phyloP scores from a whole-genome alignment of 2,797 vertebrate genomes.

The Rhinophrynus dorsalis region DNA sequence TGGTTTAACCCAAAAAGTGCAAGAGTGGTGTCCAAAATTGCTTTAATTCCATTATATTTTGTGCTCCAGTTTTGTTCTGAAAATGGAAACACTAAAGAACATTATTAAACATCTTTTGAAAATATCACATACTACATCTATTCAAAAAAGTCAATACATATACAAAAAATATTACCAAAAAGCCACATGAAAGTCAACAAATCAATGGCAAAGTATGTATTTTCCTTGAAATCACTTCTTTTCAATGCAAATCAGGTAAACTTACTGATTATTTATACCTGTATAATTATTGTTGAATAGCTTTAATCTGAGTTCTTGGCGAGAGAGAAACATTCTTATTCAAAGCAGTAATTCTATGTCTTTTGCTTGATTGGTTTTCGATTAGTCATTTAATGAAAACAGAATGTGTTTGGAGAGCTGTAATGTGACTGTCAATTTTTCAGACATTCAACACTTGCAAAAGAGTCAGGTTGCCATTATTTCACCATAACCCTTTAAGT shows the following conservation, averaged over 20 bases:
- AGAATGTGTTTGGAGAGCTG: constrained; percentile 70
- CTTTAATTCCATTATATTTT: no score
- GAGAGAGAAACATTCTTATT: constrained; percentile 59
- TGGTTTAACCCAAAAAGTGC: no score
- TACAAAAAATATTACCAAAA: neutral
- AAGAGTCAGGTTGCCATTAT: constrained; percentile 55
- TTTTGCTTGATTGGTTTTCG: constrained; percentile 76
- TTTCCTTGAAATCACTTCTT: constrained; percentile 13
- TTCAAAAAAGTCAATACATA: no score
- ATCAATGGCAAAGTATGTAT: neutral
- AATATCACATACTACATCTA: no score
- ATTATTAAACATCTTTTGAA: no score
- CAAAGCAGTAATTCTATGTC: constrained; percentile 55
- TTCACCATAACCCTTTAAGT: constrained; percentile 49
- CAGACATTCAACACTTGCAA: constrained; percentile 59
- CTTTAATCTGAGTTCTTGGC: constrained; percentile 50
- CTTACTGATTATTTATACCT: constrained; percentile 41
- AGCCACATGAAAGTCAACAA: neutral
- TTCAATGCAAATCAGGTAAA: constrained; percentile 32
- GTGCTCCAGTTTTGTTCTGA: no score
- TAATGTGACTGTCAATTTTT: constrained; percentile 64
- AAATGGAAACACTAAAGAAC: no score
- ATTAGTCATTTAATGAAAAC: constrained; percentile 78
- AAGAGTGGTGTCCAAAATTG: no score
- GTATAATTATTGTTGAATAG: constrained; percentile 53